phyloP scores from a whole-genome alignment of 64 coral and sea anemone species.

The Cladopsammia gracilis region DNA sequence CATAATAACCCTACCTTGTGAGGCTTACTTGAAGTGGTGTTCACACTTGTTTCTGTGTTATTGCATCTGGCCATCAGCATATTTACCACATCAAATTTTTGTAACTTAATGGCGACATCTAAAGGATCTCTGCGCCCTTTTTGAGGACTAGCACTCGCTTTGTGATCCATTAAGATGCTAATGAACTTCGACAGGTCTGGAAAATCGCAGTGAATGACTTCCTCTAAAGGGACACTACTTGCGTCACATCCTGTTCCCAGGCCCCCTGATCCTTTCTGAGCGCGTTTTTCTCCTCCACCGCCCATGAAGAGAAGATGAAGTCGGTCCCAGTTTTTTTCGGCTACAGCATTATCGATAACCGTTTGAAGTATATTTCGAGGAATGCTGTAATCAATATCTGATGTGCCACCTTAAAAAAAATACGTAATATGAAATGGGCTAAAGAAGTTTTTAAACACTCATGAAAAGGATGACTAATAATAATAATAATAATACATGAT shows the following conservation, averaged over 20 bases:
- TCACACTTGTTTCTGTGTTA: neutral
- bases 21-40: too few relatives aligned
- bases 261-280: neutral
- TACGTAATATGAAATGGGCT: neutral
- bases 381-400: slow-evolving; percentile 13
- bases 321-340: slow-evolving; percentile 39
- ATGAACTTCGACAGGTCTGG: neutral
- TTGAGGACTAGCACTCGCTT: neutral
- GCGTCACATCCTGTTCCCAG: slow-evolving; percentile 58
- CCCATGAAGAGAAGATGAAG: slow-evolving; percentile 56
- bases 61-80: neutral
- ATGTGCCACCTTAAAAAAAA: slow-evolving; percentile 34
- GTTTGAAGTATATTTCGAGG: slow-evolving; percentile 22
- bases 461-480: too few relatives aligned
- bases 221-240: slow-evolving; percentile 12
- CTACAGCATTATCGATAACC: slow-evolving; percentile 15
- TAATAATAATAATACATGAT: too few relatives aligned
- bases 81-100: slow-evolving; percentile 26
- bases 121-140: neutral
- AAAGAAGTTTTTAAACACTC: neutral
- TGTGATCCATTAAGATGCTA: slow-evolving; percentile 10
- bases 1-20: neutral
- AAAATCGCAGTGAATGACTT: neutral
- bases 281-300: neutral
- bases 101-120: slow-evolving; percentile 8